A percentile compares a stretch with the other conserved stretches of the same genome.
phyloP scores from a whole-genome alignment of 1,140 invertebrate genomes.

The Ladona fulva region DNA sequence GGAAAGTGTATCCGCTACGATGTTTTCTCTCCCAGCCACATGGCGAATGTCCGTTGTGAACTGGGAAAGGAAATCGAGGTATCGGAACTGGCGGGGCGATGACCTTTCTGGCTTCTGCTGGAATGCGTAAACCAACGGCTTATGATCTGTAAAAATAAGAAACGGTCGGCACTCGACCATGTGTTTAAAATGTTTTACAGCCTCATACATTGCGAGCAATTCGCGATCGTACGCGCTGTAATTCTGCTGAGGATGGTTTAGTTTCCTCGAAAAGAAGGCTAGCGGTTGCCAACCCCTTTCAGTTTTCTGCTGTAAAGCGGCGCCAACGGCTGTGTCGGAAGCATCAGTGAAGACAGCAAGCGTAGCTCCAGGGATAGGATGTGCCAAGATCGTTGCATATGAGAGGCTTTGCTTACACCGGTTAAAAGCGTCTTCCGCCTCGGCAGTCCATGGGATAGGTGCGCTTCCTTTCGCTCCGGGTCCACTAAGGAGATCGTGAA shows the following conservation, averaged over 20 bases:
- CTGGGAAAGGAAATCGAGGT: constrained; percentile 26
- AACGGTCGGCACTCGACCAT: constrained; percentile 30
- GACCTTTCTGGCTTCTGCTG: constrained; percentile 24
- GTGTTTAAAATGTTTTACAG: constrained; percentile 28
- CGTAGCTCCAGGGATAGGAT: constrained; percentile 15
- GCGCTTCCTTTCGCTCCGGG: constrained; percentile 21
- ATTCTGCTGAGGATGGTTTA: neutral
- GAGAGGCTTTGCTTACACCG: constrained; percentile 24
- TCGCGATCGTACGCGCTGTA: too few relatives aligned
- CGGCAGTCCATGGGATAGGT: constrained; percentile 29
- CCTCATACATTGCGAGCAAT: constrained; percentile 26
- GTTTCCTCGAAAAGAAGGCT: neutral
- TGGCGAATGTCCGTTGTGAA: constrained; percentile 24
- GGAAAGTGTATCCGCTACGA: neutral
- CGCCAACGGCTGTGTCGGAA: constrained; percentile 24
- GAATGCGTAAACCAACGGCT: constrained; percentile 27
- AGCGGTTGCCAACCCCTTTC: constrained; percentile 32
- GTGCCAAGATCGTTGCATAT: too few relatives aligned
- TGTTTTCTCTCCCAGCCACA: constrained; percentile 17
- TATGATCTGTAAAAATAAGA: constrained; percentile 28
- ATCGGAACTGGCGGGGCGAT: too few relatives aligned
- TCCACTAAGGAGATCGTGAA: constrained; percentile 15
- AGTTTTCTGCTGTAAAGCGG: constrained; percentile 22
- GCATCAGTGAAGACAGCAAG: constrained; percentile 23
- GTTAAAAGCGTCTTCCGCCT: constrained; percentile 24